Percentiles rank a stretch among this genome's conserved stretches.
Conservation (phyloP, 1,140 invertebrate genomes). For the Argopecten irradians region DNA sequence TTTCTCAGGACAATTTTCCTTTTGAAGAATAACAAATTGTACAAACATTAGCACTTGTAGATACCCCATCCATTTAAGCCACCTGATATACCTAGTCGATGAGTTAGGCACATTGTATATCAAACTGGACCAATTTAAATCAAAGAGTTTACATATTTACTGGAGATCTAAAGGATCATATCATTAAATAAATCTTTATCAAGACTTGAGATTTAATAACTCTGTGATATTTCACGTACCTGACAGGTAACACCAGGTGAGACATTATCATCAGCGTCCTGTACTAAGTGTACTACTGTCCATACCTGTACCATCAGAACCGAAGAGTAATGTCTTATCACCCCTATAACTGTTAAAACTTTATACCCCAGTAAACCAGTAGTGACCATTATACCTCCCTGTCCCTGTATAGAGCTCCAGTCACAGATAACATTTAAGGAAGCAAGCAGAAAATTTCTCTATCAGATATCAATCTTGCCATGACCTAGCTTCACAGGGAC, state of each 20-base stretch:
- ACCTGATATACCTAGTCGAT: background rate
- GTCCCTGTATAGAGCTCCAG: background rate
- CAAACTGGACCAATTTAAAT: background rate
- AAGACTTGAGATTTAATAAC: background rate
- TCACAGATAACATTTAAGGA: background rate
- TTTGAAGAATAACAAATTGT: background rate
- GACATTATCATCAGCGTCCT: background rate
- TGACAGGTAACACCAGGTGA: background rate
- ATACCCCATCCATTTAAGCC: background rate
- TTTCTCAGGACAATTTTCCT: background rate
- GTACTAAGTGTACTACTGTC: background rate
- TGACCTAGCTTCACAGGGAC: too few relatives aligned
- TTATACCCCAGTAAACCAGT: background rate
- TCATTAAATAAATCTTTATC: slow-evolving; percentile 7
- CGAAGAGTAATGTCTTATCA: background rate
- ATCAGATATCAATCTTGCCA: background rate
- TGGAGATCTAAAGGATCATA: slow-evolving; percentile 1
- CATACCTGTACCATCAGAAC: background rate
- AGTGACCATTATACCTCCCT: background rate
- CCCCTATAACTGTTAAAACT: background rate
- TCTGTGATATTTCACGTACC: background rate
- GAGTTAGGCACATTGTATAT: background rate
- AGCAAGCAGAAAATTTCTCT: slow-evolving; percentile 15
- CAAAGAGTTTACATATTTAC: background rate
- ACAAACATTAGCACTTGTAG: background rate